Percentiles rank a stretch among this genome's conserved stretches.
Conservation (phyloP, 2,888 invertebrate species). For the Lamproptera curius region DNA sequence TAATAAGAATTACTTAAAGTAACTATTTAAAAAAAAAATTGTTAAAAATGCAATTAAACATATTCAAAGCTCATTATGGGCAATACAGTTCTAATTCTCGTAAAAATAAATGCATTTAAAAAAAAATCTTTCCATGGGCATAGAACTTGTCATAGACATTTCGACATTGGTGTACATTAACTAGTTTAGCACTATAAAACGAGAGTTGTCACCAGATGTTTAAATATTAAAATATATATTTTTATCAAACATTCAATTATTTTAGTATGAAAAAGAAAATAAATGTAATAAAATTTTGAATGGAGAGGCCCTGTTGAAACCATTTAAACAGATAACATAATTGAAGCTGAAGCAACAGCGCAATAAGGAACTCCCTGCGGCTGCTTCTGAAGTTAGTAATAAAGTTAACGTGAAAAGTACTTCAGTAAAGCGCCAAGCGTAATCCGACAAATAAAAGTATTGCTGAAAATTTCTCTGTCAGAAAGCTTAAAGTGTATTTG, state of each 20-base stretch:
- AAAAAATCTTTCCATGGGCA: no score
- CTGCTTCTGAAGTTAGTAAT: slow-evolving; percentile 18
- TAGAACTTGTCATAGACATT: not conserved
- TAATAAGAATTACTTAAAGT: no score
- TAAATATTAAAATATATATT: not conserved
- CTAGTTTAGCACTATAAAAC: not conserved
- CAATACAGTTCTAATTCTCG: no score
- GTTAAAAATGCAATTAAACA: no score
- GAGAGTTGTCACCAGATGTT: not conserved
- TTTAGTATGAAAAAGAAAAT: not conserved
- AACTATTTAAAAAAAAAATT: no score
- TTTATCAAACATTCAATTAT: not conserved
- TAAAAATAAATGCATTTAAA: no score
- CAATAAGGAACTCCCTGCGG: slow-evolving; percentile 7
- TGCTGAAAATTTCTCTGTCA: slow-evolving; percentile 1
- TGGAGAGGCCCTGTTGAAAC: not conserved
- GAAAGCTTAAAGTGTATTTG: slow-evolving; percentile 5
- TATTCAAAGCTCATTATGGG: no score
- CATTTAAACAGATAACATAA: slow-evolving; percentile 11
- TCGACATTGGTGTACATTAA: not conserved
- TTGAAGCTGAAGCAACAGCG: slow-evolving; percentile 6
- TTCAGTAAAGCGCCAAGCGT: slow-evolving; percentile 9
- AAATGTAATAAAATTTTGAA: not conserved
- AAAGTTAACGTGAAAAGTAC: slow-evolving; percentile 18
- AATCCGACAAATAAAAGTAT: slow-evolving; percentile 17